Evolutionary conservation across 2,888 invertebrate genomes (phyloP).

Genomic region (Tetranychus truncatus): DNA sequence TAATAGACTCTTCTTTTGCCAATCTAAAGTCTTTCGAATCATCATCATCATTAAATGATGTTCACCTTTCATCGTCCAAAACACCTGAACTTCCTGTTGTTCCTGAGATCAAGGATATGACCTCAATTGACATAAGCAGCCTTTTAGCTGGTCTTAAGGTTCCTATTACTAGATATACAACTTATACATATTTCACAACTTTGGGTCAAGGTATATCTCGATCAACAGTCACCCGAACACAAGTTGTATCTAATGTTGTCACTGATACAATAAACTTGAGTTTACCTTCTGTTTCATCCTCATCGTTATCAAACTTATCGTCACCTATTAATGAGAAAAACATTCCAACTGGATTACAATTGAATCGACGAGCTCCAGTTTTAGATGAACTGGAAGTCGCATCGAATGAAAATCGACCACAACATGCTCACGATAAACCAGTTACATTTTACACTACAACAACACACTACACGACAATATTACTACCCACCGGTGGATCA

Average conservation of each 20-base stretch:
- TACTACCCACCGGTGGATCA: constrained; percentile 20
- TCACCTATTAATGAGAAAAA: background rate
- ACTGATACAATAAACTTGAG: constrained; percentile 36
- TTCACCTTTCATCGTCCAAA: background rate
- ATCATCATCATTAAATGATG: background rate
- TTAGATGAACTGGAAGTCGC: constrained; percentile 9
- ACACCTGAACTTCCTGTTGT: background rate
- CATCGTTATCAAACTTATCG: background rate
- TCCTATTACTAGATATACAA: constrained; percentile 47
- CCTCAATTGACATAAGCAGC: background rate
- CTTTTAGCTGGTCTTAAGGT: constrained; percentile 5
- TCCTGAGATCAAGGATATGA: background rate
- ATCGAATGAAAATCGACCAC: constrained; percentile 17
- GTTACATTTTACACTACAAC: constrained; percentile 24
- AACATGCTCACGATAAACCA: constrained; percentile 13
- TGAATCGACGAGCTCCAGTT: background rate
- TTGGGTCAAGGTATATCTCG: constrained; percentile 37
- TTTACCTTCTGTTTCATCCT: constrained; percentile 5
- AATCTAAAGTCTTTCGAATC: background rate
- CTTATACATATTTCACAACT: constrained; percentile 50
- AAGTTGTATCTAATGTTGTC: constrained; percentile 49
- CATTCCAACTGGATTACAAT: constrained; percentile 7
- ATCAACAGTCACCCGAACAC: constrained; percentile 33
- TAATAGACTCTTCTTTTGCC: background rate
- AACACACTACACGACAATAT: constrained; percentile 24